Evolutionary conservation across 2,113 vertebrate genomes (phyloP), one percentile per base, ranked within the genome.

Genomic region (Brevimyrus niger): DNA sequence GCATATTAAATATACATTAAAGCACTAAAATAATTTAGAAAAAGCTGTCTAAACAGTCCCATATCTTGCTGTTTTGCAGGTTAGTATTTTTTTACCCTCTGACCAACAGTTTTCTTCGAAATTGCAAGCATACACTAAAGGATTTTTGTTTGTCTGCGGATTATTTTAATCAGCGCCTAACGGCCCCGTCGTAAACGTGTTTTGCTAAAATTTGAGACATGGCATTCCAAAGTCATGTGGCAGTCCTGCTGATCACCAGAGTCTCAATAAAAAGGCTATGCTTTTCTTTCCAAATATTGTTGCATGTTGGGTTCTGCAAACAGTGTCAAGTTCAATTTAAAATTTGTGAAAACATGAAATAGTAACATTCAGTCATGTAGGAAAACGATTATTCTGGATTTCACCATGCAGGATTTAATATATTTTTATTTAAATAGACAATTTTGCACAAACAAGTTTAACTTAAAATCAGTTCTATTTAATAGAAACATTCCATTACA

Each of bases 21-120:
- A 95, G 95, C 95, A 82, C 80, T 96, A 47, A 96, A 94, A 95
- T 38, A 38, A 27, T 27, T 48, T 27, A 27, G 42, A 27, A 27
- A n/a, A 13, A 19, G 15, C 10, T 69, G 19, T 48, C 27, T 42
- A 9, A n/a, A 1, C 73, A 80, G 48, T 44, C 35, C 51, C 17
- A 23, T 17, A 15, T 53, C 6, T 19, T 35, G 69, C 31, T 17
- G 13, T 27, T 46, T 46, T 44, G 5, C 1, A 48, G 35, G 15
- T 50, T 38, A 76, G 38, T 15, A 80, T n/a, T 21, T 50, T 44
- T 9, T 19, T 17, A 15, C 69, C 69, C 27, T 76, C 69, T 17
- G 35, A 6, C 27, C 69, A 38, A 23, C 27, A 76, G 35, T 76
- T 10, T 84, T 46, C 55, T 58, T 15, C 17, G 11, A 44, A 88